Conservation (phyloP, 1,140 invertebrate genomes). For the Drosophila sulfurigaster region DNA sequence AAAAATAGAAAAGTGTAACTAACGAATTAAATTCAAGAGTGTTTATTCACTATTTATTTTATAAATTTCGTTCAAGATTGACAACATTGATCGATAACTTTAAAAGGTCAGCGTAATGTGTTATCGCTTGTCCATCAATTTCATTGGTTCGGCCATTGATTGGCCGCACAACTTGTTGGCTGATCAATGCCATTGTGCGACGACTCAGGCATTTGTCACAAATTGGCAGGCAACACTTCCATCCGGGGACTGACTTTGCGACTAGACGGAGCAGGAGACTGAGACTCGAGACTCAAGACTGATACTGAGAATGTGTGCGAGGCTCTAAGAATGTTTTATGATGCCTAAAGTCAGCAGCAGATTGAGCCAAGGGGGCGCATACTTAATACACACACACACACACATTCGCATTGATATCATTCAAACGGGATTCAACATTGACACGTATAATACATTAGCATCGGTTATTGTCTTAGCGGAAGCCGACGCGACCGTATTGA, state of each 20-base stretch:
- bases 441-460: slow-evolving; percentile 77
- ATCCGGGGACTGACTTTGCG: background rate
- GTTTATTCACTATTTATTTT: no score
- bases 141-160: background rate
- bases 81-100: background rate
- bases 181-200: slow-evolving; percentile 33
- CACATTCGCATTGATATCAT: slow-evolving; percentile 47
- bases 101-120: background rate
- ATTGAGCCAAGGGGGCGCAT: background rate
- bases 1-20: no score
- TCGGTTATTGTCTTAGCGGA: slow-evolving; percentile 69
- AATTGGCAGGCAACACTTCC: slow-evolving; percentile 54
- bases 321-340: slow-evolving; percentile 17
- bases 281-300: background rate
- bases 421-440: slow-evolving; percentile 72
- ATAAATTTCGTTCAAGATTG: no score
- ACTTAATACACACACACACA: slow-evolving; percentile 26
- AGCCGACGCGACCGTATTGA: slow-evolving; percentile 23
- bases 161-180: slow-evolving; percentile 51
- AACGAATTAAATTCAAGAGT: no score
- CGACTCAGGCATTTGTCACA: slow-evolving; percentile 60
- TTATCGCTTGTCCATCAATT: slow-evolving; percentile 16
- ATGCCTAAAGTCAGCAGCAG: slow-evolving; percentile 9
- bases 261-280: slow-evolving; percentile 12
- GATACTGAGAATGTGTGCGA: slow-evolving; percentile 7